Evolutionary conservation across 2,888 invertebrate genomes (phyloP).

Genomic region (Hofmannophila pseudospretella): DNA sequence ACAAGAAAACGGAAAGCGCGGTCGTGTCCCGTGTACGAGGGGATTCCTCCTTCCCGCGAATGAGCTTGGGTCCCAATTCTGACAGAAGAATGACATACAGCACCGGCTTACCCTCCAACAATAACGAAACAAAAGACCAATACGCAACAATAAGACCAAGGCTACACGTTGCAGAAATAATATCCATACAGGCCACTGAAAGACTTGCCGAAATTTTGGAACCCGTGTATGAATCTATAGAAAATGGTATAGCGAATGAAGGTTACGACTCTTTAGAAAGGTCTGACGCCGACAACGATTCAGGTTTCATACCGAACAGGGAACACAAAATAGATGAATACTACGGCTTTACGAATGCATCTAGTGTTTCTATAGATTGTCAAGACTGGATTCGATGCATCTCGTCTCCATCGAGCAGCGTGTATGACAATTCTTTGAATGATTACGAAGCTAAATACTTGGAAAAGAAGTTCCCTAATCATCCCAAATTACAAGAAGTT

Average conservation of each 20-base stretch:
- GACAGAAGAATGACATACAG: slow-evolving; percentile 57
- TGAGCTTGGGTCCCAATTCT: slow-evolving; percentile 37
- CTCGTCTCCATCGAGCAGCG: slow-evolving; percentile 48
- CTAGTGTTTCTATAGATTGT: slow-evolving; percentile 55
- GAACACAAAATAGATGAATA: slow-evolving; percentile 43
- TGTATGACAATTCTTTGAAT: slow-evolving; percentile 50
- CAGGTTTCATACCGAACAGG: slow-evolving; percentile 37
- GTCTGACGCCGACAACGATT: slow-evolving; percentile 39
- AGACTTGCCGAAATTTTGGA: slow-evolving; percentile 63
- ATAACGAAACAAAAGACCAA: slow-evolving; percentile 35
- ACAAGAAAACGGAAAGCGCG: slow-evolving; percentile 61
- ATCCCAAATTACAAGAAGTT: slow-evolving; percentile 20
- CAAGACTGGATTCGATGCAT: slow-evolving; percentile 57
- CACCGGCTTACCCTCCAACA: slow-evolving; percentile 43
- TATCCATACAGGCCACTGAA: slow-evolving; percentile 65
- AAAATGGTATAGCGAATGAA: slow-evolving; percentile 43
- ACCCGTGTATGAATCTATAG: slow-evolving; percentile 64
- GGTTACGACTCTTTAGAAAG: slow-evolving; percentile 50
- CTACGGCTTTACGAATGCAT: slow-evolving; percentile 54
- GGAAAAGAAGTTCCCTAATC: slow-evolving; percentile 31
- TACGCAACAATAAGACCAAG: slow-evolving; percentile 44
- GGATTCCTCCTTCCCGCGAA: slow-evolving; percentile 40
- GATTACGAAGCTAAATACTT: slow-evolving; percentile 39
- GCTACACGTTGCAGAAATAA: slow-evolving; percentile 65
- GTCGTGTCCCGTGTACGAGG: slow-evolving; percentile 53